Conservation (phyloP, 2,113 vertebrate genomes). For the Rutilus rutilus region DNA sequence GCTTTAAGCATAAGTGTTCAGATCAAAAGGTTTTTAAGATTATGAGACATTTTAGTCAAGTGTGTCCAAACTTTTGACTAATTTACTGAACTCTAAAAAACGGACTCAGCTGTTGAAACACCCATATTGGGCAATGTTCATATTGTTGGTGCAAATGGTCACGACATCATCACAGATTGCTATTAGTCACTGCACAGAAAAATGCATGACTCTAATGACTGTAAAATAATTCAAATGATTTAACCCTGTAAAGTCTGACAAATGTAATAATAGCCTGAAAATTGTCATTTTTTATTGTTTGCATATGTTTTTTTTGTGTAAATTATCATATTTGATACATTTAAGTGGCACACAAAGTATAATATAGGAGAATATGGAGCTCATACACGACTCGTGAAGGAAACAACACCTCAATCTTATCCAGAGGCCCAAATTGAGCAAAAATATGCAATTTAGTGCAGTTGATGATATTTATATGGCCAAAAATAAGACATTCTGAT, state of each 20-base stretch:
- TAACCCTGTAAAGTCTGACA: conserved; percentile 5
- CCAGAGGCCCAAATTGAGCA: too few relatives aligned
- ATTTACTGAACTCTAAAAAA: neutral
- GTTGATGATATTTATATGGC: too few relatives aligned
- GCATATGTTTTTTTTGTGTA: too few relatives aligned
- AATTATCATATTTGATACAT: too few relatives aligned
- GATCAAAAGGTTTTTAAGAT: neutral
- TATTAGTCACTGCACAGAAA: neutral
- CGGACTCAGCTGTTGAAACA: neutral
- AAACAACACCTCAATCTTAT: too few relatives aligned
- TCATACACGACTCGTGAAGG: too few relatives aligned
- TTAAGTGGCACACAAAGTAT: too few relatives aligned
- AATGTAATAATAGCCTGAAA: too few relatives aligned
- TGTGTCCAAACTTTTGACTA: neutral
- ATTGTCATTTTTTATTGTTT: too few relatives aligned
- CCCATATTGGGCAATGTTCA: neutral
- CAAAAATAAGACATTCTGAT: too few relatives aligned
- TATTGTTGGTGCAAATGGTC: neutral
- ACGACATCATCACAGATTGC: neutral
- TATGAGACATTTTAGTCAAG: neutral
- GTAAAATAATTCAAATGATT: neutral
- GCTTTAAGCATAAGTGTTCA: neutral
- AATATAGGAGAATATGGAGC: too few relatives aligned
- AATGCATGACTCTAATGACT: neutral
- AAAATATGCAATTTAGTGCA: too few relatives aligned